Percentiles rank a stretch among this genome's conserved stretches.
Evolutionary conservation across 2,888 invertebrate genomes (phyloP).

Genomic region (Hyppa rectilinea): DNA sequence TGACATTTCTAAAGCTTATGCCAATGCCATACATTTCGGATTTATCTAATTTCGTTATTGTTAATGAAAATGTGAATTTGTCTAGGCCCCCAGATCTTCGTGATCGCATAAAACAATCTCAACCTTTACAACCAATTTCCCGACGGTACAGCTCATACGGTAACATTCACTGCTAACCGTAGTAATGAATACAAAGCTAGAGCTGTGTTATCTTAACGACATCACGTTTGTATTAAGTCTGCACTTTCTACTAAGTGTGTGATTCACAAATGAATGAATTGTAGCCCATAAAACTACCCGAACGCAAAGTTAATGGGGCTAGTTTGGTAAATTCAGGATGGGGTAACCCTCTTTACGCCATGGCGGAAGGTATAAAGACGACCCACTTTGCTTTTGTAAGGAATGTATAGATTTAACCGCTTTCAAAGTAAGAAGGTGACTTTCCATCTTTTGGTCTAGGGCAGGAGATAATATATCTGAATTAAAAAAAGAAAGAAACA

Average conservation of each 20-base stretch:
- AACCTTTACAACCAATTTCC: conserved; percentile 40
- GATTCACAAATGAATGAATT: conserved; percentile 54
- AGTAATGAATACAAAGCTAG: conserved; percentile 73
- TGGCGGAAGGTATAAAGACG: conserved; percentile 13
- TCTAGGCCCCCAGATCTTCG: no score
- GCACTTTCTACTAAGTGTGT: conserved; percentile 15
- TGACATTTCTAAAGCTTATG: no score
- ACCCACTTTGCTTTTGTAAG: conserved; percentile 20
- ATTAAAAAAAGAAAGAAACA: no score
- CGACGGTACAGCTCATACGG: conserved; percentile 24
- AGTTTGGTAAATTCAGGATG: conserved; percentile 24
- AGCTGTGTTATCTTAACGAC: conserved; percentile 73
- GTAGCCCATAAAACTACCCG: conserved; percentile 41
- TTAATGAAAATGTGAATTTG: no score
- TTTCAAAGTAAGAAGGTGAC: not conserved
- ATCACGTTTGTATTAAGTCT: conserved; percentile 63
- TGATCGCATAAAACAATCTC: conserved; percentile 40
- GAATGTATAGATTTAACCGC: conserved; percentile 8
- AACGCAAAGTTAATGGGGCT: conserved; percentile 31
- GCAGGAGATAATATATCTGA: not conserved
- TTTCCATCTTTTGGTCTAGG: not conserved
- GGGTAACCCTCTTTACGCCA: conserved; percentile 29
- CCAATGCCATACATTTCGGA: no score
- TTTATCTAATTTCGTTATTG: no score
- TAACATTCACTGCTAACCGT: conserved; percentile 74